Evolutionary conservation across 2,797 vertebrate genomes (phyloP), one percentile per base, ranked within the genome.

Genomic region (Chelidonichthys spinosus): DNA sequence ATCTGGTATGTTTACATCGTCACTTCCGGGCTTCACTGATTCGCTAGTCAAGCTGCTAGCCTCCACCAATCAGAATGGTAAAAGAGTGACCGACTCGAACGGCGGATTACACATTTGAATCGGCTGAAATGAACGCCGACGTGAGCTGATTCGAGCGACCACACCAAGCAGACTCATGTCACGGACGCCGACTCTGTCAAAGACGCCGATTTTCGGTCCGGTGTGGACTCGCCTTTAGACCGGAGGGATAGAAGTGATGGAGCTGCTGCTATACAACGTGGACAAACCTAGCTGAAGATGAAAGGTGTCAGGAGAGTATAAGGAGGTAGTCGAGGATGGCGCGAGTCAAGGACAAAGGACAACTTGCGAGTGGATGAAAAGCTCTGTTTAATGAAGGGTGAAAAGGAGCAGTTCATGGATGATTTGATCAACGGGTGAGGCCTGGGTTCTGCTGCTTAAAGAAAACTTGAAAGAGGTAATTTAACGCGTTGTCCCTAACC

Each of bases 321-420:
- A 61, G 71, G 73, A 49, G 54, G 35, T 44, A 65, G 25, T 25
- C 25, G 25, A n/a, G n/a, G n/a, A 1, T 32, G 9, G 56, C 35
- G 55, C 2, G 32, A 68, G 68, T 78, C 52, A 18, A 84, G 73
- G 65, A 75, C 66, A 69, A 78, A 72, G 47, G 73, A 64, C 55
- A 76, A 73, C 65, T 53, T 60, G 8, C 15, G 56, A 60, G 74
- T 64, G 72, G 78, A 75, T 85, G 73, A 82, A 71, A 84, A 79
- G 56, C 63, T 60, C 39, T 85, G 83, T 81, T 85, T 69, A 89
- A 87, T 88, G 81, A 86, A 86, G 85, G 78, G 80, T 90, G 83
- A 88, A 83, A 65, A 87, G 70, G 75, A 87, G 78, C 81, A 36
- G 81, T 72, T 79, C 74, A 58, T 76, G 84, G 83, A 81, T 85